Percentiles rank a stretch among this genome's conserved stretches.
Evolutionary conservation across 2,113 vertebrate genomes (phyloP).

Genomic region (Myiozetetes cayanensis): DNA sequence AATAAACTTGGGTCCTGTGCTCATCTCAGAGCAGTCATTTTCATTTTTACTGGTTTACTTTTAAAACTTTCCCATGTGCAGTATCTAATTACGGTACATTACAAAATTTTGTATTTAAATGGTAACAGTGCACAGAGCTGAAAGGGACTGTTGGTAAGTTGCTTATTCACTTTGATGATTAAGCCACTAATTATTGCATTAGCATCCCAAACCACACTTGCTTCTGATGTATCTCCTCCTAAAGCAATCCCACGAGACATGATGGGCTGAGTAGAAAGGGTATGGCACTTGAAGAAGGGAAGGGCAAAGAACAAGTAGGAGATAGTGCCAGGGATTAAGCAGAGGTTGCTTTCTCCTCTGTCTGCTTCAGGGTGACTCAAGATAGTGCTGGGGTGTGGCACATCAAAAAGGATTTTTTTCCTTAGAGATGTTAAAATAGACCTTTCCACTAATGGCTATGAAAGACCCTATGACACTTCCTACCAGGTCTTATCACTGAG

Average conservation of each 20-base stretch:
- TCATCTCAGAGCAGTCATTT: conserved; percentile 45
- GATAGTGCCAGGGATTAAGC: background rate
- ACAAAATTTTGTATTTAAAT: conserved; percentile 25
- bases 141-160: conserved; percentile 24
- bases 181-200: conserved; percentile 56
- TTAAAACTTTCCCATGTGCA: conserved; percentile 34
- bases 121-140: background rate
- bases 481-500: background rate
- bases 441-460: background rate
- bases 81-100: conserved; percentile 47
- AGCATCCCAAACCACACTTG: conserved; percentile 18
- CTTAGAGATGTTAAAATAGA: background rate
- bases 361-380: background rate
- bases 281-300: background rate
- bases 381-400: background rate
- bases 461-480: background rate
- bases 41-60: conserved; percentile 55
- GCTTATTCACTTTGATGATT: conserved; percentile 52
- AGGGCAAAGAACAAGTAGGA: background rate
- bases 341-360: background rate
- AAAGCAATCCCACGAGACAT: background rate
- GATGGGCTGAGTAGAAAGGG: background rate
- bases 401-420: background rate
- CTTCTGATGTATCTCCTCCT: background rate
- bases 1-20: background rate